These are phyloP conservation scores for Diplazon laetatorius DNA, from an alignment of 2,888 invertebrate species.

Conservation along the genomic window DNA sequence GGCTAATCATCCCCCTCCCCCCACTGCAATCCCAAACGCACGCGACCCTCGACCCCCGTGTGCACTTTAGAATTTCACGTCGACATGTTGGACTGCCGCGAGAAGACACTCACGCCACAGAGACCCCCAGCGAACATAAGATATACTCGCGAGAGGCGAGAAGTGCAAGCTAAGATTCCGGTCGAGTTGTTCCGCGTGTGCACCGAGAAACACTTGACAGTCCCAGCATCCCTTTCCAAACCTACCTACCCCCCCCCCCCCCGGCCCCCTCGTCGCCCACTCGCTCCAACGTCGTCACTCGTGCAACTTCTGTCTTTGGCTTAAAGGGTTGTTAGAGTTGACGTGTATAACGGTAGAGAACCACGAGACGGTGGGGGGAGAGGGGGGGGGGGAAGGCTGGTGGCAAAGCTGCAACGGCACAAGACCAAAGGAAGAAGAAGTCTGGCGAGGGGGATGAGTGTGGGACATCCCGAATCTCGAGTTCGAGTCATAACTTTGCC, in stretches of 20 bases:
- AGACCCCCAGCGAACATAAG: background rate
- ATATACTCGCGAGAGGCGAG: conserved; percentile 7
- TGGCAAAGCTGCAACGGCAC: conserved; percentile 54
- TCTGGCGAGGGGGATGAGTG: conserved; percentile 3
- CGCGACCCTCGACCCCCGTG: too few species aligned
- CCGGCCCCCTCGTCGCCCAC: too few species aligned
- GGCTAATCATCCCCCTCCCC: too few species aligned
- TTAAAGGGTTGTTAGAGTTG: conserved; percentile 78
- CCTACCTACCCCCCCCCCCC: too few species aligned
- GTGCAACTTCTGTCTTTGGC: conserved; percentile 67
- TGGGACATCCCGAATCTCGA: conserved; percentile 53
- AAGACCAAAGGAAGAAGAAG: conserved; percentile 8
- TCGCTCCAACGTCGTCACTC: too few species aligned
- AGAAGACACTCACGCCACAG: conserved; percentile 5
- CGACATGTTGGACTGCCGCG: conserved; percentile 18
- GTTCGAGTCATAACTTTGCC: conserved; percentile 78
- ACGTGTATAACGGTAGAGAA: conserved; percentile 65
- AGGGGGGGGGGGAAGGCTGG: too few species aligned
- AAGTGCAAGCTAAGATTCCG: conserved; percentile 58
- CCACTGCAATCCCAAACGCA: too few species aligned
- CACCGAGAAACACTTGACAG: conserved; percentile 63
- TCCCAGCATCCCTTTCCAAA: too few species aligned
- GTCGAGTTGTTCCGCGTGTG: conserved; percentile 32
- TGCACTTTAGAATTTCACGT: conserved; percentile 20
- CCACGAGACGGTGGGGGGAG: conserved; percentile 31